phyloP scores from a whole-genome alignment of 2,888 invertebrate genomes.

The Dasysyrphus tricinctus region DNA sequence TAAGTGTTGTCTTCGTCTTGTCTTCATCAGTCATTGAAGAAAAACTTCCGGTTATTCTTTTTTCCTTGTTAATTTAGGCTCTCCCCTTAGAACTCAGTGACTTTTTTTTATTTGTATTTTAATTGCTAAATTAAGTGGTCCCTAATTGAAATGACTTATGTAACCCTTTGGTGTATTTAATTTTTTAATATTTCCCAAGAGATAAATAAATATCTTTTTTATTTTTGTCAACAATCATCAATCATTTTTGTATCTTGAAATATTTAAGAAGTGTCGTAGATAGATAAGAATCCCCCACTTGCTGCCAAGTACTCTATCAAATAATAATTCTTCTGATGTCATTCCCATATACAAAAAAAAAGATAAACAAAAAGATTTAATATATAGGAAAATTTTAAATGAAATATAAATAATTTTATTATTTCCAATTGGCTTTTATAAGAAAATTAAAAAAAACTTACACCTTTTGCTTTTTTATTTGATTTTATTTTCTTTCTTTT shows the following conservation, averaged over 20 bases:
- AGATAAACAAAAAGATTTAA: not conserved
- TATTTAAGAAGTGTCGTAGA: not conserved
- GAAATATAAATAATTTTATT: constrained; percentile 22
- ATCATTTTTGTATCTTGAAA: constrained; percentile 9
- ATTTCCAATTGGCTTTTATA: constrained; percentile 54
- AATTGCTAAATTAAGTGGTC: constrained; percentile 42
- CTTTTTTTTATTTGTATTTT: constrained; percentile 31
- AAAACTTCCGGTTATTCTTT: constrained; percentile 33
- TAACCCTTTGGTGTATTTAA: constrained; percentile 41
- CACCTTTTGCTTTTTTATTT: constrained; percentile 43
- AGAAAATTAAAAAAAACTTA: constrained; percentile 22
- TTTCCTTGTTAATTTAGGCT: constrained; percentile 33
- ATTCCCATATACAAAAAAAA: not conserved
- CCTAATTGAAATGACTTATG: constrained; percentile 53
- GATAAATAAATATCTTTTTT: not conserved
- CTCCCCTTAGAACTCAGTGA: constrained; percentile 14
- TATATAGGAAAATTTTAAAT: constrained; percentile 17
- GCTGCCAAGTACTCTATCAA: constrained; percentile 12
- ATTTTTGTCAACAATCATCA: constrained; percentile 15
- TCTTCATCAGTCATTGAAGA: constrained; percentile 1
- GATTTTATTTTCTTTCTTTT: constrained; percentile 43
- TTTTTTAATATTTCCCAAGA: constrained; percentile 22
- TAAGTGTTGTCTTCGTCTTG: not conserved
- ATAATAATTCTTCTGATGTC: not conserved
- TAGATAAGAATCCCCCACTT: constrained; percentile 9